Evolutionary conservation across 2,113 vertebrate genomes (phyloP), one percentile per base, ranked within the genome.

Genomic region (Aldabrachelys gigantea): DNA sequence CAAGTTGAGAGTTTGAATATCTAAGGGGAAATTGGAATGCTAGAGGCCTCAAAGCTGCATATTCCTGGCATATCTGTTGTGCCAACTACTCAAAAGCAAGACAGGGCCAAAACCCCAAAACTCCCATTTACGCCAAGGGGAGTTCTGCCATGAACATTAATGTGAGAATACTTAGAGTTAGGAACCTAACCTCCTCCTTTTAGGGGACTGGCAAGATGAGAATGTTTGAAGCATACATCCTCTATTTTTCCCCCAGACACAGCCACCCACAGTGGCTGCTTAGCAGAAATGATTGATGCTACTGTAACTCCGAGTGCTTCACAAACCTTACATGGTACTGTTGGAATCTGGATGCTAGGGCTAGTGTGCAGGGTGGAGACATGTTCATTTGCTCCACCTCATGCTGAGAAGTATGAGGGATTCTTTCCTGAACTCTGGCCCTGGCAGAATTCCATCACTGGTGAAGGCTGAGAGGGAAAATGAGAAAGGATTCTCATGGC

Each of bases 1-100:
- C 92, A 97, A 97, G 80, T 94, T 92, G 87, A 86, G n/a, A 49
- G 27, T 85, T 92, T 96, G 59, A 92, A 75, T 96, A 95, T 97
- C 0, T 24, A 96, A 95, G 80, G n/a, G 69, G 84, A 27, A 97
- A 13, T 22, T 96, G 85, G 86, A 96, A 95, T 84, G 47, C 44
- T 57, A 88, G 89, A 94, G 89, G 91, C 88, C 95, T 75, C 80
- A 85, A 54, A 95, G 82, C 85, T 6, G 0, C 80, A 53, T 96
- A 59, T 84, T 95, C 59, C 85, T 89, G 65, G 89, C 80, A 65
- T 89, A 93, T 94, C 80, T 92, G 38, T 91, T 94, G 69, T 91
- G 83, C 92, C 91, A 97, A 72, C n/a, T 89, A 88, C 47, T 76
- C 72, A 87, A 92, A 94, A 92, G 49, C n/a, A 76, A 90, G 44